Base-by-base conservation (phyloP, 2,797 vertebrate species). In the Discoglossus pictus region DNA sequence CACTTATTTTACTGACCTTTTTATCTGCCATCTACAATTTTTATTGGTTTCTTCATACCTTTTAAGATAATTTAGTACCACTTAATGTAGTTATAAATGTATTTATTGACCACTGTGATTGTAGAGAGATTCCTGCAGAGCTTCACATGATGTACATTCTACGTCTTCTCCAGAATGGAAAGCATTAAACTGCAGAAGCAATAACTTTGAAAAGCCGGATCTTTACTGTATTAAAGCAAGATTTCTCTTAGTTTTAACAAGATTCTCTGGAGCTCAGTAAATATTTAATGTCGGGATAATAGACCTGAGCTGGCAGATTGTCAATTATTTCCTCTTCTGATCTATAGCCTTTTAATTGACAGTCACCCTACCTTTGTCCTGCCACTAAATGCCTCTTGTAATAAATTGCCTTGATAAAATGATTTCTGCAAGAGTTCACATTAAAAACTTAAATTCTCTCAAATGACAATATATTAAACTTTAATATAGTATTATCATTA, bases 231-330 rank as follows among this genome's bases (percentile, higher is more conserved):
- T 48, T 54, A 55, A 65, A 66, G n/a, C 23, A 20, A 11, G 7
- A 12, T 56, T 66, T 18, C 23, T 40, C 42, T 16, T 53, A 16
- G 23, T 24, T 27, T 66, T 18, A 66, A 58, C 24, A 36, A 53
- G 34, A 50, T 58, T 21, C 23, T 10, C 39, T n/a, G 16, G 15
- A n/a, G 23, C 20, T 18, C 9, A 20, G 53, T 58, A 66, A 48
- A 66, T 67, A 67, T 67, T 67, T 67, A 59, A 70, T 61, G 52
- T 21, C 40, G 40, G 13, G 18, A 50, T 70, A 56, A 61, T 55
- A 70, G 52, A 54, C 15, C 7, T 12, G 21, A 39, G 13, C 40
- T 61, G 59, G 51, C 48, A 54, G 67, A 16, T 24, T 51, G 21
- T 59, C 23, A 20, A 46, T n/a, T n/a, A n/a, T 55, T 55, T 34